A percentile compares a stretch with the other conserved stretches of the same genome.
phyloP scores from a whole-genome alignment of 2,888 invertebrate species.

The Cepaea hortensis region DNA sequence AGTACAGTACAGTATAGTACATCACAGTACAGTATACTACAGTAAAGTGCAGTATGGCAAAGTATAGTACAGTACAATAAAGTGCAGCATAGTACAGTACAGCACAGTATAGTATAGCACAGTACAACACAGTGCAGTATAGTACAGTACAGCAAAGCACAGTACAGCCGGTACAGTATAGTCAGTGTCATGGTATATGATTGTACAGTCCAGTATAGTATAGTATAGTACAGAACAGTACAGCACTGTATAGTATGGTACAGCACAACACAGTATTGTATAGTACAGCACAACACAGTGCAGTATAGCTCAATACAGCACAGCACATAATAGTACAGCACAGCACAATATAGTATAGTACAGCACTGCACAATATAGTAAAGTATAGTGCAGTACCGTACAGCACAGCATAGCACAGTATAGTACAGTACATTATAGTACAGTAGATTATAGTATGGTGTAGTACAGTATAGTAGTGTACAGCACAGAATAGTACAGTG shows the following conservation, averaged over 20 bases:
- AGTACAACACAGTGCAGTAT: neutral
- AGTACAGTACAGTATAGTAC: neutral
- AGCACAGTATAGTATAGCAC: neutral
- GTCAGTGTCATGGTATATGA: neutral
- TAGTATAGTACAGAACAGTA: neutral
- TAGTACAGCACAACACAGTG: neutral
- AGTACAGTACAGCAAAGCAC: conserved; percentile 3
- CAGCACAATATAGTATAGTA: no score
- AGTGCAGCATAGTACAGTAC: neutral
- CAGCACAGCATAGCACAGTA: neutral
- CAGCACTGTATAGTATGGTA: neutral
- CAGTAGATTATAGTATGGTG: no score
- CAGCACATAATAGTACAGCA: neutral
- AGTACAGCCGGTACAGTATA: neutral
- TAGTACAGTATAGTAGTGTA: no score
- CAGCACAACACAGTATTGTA: neutral
- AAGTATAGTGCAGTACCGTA: neutral
- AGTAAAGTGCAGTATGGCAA: no score
- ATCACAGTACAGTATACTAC: neutral
- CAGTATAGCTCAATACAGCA: neutral
- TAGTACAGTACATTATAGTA: neutral
- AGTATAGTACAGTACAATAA: no score
- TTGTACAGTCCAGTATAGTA: neutral
- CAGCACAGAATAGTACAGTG: no score
- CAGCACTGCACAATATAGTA: neutral